These are phyloP conservation scores for Girardinus metallicus DNA, from an alignment of 2,797 vertebrate genomes.

Conservation along the genomic window DNA sequence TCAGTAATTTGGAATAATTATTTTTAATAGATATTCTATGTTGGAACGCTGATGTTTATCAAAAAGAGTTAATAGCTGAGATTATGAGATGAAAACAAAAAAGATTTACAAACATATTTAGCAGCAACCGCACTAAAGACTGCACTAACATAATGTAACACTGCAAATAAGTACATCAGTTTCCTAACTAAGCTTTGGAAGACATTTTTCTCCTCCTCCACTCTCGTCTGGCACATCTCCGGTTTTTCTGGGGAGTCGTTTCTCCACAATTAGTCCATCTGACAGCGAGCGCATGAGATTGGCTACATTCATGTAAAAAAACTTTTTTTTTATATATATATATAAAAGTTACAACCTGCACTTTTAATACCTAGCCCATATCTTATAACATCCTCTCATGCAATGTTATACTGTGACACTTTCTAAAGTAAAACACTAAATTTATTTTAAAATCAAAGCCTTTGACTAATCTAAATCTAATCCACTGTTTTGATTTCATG, in stretches of 20 bases:
- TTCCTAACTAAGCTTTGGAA: neutral
- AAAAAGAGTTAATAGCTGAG: neutral
- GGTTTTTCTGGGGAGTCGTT: neutral
- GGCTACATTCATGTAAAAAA: too few species aligned
- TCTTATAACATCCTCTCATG: conserved; percentile 21
- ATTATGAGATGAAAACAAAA: neutral
- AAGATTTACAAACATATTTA: neutral
- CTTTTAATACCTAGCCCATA: conserved; percentile 39
- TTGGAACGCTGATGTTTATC: neutral
- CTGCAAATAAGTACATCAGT: neutral
- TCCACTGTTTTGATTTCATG: neutral
- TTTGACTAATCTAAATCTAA: conserved; percentile 24
- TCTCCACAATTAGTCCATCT: too few species aligned
- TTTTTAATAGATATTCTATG: neutral
- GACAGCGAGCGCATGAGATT: too few species aligned
- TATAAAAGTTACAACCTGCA: neutral
- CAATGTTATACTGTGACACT: conserved; percentile 23
- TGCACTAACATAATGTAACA: neutral
- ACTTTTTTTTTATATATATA: neutral
- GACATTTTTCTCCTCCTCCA: neutral
- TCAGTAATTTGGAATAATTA: neutral
- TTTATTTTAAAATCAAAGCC: conserved; percentile 22
- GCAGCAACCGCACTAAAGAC: neutral
- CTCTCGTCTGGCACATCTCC: neutral
- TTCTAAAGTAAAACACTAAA: conserved; percentile 16